These are phyloP conservation scores for Drosophila robusta DNA, from an alignment of 2,888 invertebrate species.

Conservation along the genomic window DNA sequence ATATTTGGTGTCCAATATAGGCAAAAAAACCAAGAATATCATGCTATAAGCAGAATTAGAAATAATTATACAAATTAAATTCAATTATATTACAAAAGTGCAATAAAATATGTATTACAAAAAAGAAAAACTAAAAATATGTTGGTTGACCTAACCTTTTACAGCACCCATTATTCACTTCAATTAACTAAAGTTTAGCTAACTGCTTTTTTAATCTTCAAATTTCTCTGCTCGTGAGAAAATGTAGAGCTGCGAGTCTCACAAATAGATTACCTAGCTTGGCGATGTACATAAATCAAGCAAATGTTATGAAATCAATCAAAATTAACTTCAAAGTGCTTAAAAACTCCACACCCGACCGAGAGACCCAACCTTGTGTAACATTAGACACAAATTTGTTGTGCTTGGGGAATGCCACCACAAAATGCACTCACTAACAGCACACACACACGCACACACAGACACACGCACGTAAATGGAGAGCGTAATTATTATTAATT, in stretches of 20 bases:
- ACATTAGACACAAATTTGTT: conserved; percentile 42
- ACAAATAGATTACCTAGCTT: conserved; percentile 11
- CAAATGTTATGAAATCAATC: conserved; percentile 64
- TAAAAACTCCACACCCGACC: conserved; percentile 19
- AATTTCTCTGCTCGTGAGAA: conserved; percentile 33
- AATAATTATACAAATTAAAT: no score
- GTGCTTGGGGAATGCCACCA: conserved; percentile 30
- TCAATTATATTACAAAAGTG: neutral
- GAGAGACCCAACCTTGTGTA: conserved; percentile 13
- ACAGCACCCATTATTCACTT: neutral
- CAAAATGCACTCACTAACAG: conserved; percentile 36
- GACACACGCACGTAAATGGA: conserved; percentile 24
- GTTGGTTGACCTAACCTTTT: neutral
- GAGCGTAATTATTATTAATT: conserved; percentile 78
- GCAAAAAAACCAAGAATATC: no score
- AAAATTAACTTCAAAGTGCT: conserved; percentile 52
- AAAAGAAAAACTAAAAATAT: neutral
- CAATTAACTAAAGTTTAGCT: conserved; percentile 1
- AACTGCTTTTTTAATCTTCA: neutral
- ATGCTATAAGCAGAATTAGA: no score
- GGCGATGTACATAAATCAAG: conserved; percentile 36
- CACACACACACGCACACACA: conserved; percentile 12
- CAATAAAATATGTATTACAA: no score
- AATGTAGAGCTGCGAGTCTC: neutral
- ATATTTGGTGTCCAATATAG: no score